Evolutionary conservation across 1,140 invertebrate species (phyloP).

Genomic region (Halictus rubicundus): DNA sequence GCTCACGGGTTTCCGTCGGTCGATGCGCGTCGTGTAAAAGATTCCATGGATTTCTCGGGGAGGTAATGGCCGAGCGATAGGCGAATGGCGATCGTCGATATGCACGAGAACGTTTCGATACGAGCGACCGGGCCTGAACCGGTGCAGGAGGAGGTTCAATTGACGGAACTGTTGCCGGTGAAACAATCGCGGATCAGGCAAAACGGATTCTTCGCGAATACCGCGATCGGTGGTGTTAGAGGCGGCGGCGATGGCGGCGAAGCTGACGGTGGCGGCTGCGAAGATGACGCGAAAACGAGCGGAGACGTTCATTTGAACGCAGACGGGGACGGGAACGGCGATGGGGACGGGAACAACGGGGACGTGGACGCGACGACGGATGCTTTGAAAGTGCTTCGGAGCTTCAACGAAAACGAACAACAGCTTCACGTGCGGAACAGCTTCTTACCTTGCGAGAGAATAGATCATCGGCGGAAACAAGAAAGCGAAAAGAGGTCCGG

Average conservation of each 20-base stretch:
- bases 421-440: constrained; percentile 26
- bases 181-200: constrained; percentile 72
- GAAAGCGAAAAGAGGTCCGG: background rate
- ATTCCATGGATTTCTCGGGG: constrained; percentile 24
- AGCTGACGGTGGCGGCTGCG: too few relatives aligned
- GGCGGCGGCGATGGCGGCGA: background rate
- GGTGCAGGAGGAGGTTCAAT: constrained; percentile 70
- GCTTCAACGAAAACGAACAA: constrained; percentile 66
- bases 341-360: constrained; percentile 61
- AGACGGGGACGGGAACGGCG: constrained; percentile 48
- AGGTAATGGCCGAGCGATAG: background rate
- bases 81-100: constrained; percentile 30
- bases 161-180: constrained; percentile 77
- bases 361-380: constrained; percentile 68
- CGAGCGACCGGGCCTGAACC: constrained; percentile 56
- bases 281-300: constrained; percentile 11
- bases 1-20: background rate
- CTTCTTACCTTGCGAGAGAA: constrained; percentile 25
- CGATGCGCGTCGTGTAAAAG: constrained; percentile 12
- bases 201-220: constrained; percentile 18
- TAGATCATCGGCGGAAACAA: constrained; percentile 10
- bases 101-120: constrained; percentile 51
- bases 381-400: constrained; percentile 72
- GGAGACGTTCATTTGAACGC: constrained; percentile 32
- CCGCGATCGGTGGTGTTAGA: background rate